These are phyloP conservation scores for Sebastiscus albofasciatus DNA, from an alignment of 2,797 vertebrate species.

Conservation along the genomic window DNA sequence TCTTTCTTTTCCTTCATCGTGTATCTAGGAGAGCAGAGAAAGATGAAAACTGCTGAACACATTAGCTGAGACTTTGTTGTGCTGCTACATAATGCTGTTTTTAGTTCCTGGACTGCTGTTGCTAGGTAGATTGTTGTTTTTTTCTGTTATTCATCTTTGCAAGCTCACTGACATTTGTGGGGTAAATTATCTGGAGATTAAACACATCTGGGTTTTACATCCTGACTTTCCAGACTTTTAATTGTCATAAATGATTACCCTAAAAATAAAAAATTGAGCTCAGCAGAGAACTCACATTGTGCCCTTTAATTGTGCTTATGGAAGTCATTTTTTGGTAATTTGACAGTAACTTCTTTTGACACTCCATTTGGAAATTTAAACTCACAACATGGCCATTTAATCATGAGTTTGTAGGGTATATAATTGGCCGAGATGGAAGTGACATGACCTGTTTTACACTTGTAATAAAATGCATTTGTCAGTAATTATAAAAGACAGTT, in stretches of 20 bases:
- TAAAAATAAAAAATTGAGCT: constrained; percentile 4
- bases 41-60: constrained; percentile 80
- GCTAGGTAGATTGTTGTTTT: constrained; percentile 25
- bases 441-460: constrained; percentile 32
- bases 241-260: constrained; percentile 26
- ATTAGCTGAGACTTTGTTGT: constrained; percentile 11
- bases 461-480: constrained; percentile 38
- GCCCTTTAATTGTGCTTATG: constrained; percentile 27
- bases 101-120: constrained; percentile 36
- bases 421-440: constrained; percentile 6
- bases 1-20: constrained; percentile 74
- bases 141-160: constrained; percentile 21
- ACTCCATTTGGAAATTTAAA: constrained; percentile 41
- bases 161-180: constrained; percentile 18
- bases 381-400: constrained; percentile 18
- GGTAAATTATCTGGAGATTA: constrained; percentile 29
- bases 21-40: constrained; percentile 85
- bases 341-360: constrained; percentile 40
- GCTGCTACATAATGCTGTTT: constrained; percentile 17
- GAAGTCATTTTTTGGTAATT: constrained; percentile 28
- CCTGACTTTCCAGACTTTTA: constrained; percentile 39
- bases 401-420: neutral
- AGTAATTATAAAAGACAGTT: constrained; percentile 1
- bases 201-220: constrained; percentile 50
- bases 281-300: neutral